These are phyloP conservation scores for Macropodus opercularis DNA, from an alignment of 2,797 vertebrate genomes.

Conservation along the genomic window DNA sequence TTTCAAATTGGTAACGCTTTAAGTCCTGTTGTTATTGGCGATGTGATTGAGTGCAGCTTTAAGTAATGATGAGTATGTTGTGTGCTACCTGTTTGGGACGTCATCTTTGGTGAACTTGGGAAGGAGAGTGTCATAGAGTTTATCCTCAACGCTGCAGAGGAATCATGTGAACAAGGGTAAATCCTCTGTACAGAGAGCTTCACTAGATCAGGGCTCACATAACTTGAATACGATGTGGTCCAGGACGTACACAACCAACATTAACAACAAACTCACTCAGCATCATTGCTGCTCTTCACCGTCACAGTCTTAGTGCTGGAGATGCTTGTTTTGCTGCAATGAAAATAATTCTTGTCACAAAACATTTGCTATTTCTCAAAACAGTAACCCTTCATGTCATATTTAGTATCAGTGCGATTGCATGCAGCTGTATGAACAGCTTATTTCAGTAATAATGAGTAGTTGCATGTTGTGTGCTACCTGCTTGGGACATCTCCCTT, in stretches of 20 bases:
- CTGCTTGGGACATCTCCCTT: conserved; percentile 32
- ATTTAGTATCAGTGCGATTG: no score
- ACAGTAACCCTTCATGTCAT: background rate
- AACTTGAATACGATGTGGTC: no score
- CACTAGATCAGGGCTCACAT: background rate
- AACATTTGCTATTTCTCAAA: background rate
- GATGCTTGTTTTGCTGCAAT: conserved; percentile 49
- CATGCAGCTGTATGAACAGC: no score
- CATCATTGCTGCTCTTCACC: conserved; percentile 47
- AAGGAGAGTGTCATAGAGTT: conserved; percentile 45
- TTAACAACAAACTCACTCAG: no score
- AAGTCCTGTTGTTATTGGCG: background rate
- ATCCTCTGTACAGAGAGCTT: background rate
- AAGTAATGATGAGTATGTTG: background rate
- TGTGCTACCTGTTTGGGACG: conserved; percentile 48
- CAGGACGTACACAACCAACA: no score
- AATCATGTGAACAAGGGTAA: no score
- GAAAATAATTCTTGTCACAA: conserved; percentile 6
- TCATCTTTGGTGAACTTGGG: conserved; percentile 24
- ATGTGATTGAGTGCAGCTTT: background rate
- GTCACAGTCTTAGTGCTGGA: conserved; percentile 57
- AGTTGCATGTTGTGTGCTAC: conserved; percentile 19
- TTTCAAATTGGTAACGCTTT: background rate
- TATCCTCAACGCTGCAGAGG: conserved; percentile 50
- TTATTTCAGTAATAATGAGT: no score